Evolutionary conservation across 1,140 invertebrate genomes (phyloP), one percentile per base, ranked within the genome.

Genomic region (Neoseiulus cucumeris): DNA sequence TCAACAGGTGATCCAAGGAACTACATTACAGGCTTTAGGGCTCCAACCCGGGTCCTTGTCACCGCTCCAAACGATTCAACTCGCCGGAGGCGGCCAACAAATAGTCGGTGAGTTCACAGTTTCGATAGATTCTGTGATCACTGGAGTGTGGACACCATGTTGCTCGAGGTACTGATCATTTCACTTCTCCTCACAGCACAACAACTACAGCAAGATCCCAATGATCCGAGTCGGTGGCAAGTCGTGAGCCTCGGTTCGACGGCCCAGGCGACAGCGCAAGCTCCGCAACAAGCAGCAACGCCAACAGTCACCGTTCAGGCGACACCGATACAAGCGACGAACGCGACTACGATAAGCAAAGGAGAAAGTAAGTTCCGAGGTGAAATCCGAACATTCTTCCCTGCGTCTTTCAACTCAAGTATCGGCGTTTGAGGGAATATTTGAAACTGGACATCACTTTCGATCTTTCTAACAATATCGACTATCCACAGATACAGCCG

Each of bases 141-240:
- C n/a, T n/a, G n/a, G n/a, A n/a, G n/a, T n/a, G n/a, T n/a, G n/a
- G n/a, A n/a, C n/a, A n/a, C n/a, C n/a, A n/a, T n/a, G n/a, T n/a
- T n/a, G n/a, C n/a, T n/a, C n/a, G n/a, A n/a, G n/a, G n/a, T n/a
- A n/a, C n/a, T n/a, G n/a, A n/a, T n/a, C n/a, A n/a, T n/a, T n/a
- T n/a, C n/a, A n/a, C 9, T 39, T 39, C 51, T 25, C 47, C 47
- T 44, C 28, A 12, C 66, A 69, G 72, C 71, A 44, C 64, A 76
- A 41, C 76, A 78, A 44, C 66, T 85, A 64, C 84, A 86, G 71
- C 82, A 85, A 70, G 86, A 88, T 71, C 84, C 85, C 0, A 83
- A 80, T 69, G 86, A 89, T 75, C 82, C 85, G 0, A 82, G 80
- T 45, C 88, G 86, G 73, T 87, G 85, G 85, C 86, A 89, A 75